phyloP scores from a whole-genome alignment of 2,888 invertebrate species.

The Chloroclysta siterata region DNA sequence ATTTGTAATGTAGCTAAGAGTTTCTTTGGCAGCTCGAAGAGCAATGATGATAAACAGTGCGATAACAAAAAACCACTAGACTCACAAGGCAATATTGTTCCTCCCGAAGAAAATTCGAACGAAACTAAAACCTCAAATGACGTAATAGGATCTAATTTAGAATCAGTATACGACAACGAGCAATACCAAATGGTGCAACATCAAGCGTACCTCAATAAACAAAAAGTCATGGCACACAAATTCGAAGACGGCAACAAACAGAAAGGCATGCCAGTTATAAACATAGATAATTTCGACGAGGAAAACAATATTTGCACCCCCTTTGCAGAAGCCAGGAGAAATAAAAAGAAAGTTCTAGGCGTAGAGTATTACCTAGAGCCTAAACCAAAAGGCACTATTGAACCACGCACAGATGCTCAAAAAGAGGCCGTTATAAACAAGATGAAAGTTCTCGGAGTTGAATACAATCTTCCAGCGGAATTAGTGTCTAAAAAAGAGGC shows the following conservation, averaged over 20 bases:
- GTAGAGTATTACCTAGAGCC: conserved; percentile 56
- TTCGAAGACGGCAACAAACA: conserved; percentile 65
- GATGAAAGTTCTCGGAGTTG: conserved; percentile 85
- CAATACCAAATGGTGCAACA: conserved; percentile 69
- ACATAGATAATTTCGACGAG: conserved; percentile 55
- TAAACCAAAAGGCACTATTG: conserved; percentile 34
- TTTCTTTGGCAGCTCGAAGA: conserved; percentile 62
- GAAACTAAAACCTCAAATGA: conserved; percentile 63
- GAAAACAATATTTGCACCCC: conserved; percentile 65
- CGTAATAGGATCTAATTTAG: conserved; percentile 65
- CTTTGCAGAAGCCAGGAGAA: conserved; percentile 66
- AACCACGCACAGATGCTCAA: conserved; percentile 76
- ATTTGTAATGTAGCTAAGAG: conserved; percentile 71
- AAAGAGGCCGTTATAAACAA: conserved; percentile 86
- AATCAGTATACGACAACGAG: conserved; percentile 59
- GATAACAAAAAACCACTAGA: conserved; percentile 69
- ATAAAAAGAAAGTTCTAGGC: conserved; percentile 69
- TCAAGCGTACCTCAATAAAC: conserved; percentile 76
- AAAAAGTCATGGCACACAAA: conserved; percentile 81
- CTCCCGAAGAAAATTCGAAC: conserved; percentile 48
- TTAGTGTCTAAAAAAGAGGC: conserved; percentile 54
- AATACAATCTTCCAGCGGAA: conserved; percentile 79
- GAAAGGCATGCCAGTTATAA: conserved; percentile 46
- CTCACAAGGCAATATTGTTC: conserved; percentile 68
- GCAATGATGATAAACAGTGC: conserved; percentile 50